phyloP scores from a whole-genome alignment of 2,888 invertebrate species.

The Pelosia muscerda region DNA sequence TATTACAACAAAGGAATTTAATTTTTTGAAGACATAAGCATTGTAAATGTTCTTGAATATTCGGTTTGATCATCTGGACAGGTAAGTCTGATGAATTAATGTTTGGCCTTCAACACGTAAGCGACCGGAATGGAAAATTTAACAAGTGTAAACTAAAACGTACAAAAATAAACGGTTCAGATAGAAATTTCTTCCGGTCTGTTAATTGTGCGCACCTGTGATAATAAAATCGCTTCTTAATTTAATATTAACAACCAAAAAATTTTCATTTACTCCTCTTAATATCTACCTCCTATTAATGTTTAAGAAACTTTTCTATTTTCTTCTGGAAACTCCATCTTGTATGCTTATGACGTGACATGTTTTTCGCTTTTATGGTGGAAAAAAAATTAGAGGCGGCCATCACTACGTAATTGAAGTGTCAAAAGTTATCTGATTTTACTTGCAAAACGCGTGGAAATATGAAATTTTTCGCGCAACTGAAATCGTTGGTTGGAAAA shows the following conservation, averaged over 20 bases:
- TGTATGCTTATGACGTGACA: slow-evolving; percentile 80
- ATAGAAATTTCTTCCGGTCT: slow-evolving; percentile 44
- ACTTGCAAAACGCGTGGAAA: slow-evolving; percentile 85
- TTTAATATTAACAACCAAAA: slow-evolving; percentile 74
- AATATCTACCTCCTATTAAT: slow-evolving; percentile 68
- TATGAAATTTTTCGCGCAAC: slow-evolving; percentile 84
- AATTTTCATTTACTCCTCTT: slow-evolving; percentile 76
- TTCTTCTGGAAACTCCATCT: slow-evolving; percentile 76
- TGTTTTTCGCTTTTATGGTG: slow-evolving; percentile 68
- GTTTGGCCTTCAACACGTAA: slow-evolving; percentile 63
- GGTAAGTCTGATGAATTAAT: slow-evolving; percentile 67
- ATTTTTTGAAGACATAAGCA: slow-evolving; percentile 66
- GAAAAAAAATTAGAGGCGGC: slow-evolving; percentile 78
- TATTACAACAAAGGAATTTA: slow-evolving; percentile 57
- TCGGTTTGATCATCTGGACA: slow-evolving; percentile 62
- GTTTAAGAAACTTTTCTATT: slow-evolving; percentile 70
- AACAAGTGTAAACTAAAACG: slow-evolving; percentile 78
- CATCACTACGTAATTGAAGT: slow-evolving; percentile 86
- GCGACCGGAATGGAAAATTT: slow-evolving; percentile 72
- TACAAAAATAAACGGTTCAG: slow-evolving; percentile 61
- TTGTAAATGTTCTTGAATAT: slow-evolving; percentile 57
- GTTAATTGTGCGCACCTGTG: slow-evolving; percentile 69
- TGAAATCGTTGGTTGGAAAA: slow-evolving; percentile 80
- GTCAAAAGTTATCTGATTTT: slow-evolving; percentile 87
- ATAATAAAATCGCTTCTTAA: slow-evolving; percentile 64